Conservation (phyloP, 2,113 vertebrate genomes). For the Polypterus bichir region DNA sequence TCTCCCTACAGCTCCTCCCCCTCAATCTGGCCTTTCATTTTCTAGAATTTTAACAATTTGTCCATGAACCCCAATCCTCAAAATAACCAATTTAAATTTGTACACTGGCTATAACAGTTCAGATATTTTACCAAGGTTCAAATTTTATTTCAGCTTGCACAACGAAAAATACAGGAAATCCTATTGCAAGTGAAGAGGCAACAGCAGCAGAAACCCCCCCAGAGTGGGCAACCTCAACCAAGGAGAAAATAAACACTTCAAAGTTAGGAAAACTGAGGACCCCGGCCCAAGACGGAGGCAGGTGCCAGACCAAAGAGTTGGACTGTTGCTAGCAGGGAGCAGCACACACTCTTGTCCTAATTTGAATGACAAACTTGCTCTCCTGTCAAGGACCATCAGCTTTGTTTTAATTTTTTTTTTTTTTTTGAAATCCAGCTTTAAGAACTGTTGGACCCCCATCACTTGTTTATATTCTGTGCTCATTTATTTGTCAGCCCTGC, state of each 20-base stretch:
- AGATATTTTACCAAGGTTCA: too few species aligned
- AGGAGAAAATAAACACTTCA: slow-evolving; percentile 68
- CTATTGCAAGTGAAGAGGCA: slow-evolving; percentile 93
- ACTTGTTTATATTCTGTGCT: slow-evolving; percentile 70
- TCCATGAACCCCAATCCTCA: too few species aligned
- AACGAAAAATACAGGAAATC: slow-evolving; percentile 98
- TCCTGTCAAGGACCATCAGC: slow-evolving; percentile 51
- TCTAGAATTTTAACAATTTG: too few species aligned
- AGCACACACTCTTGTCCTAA: slow-evolving; percentile 41
- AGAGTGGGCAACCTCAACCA: slow-evolving; percentile 66
- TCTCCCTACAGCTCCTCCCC: too few species aligned
- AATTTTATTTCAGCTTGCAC: slow-evolving; percentile 65
- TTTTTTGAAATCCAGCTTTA: slow-evolving; percentile 72
- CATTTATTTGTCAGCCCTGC: slow-evolving; percentile 56
- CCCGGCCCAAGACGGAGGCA: slow-evolving; percentile 50
- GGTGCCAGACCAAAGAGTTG: slow-evolving; percentile 68
- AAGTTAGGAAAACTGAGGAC: slow-evolving; percentile 37
- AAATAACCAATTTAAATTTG: too few species aligned
- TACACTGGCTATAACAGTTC: too few species aligned
- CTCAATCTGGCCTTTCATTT: too few species aligned
- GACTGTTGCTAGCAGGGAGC: slow-evolving; percentile 52
- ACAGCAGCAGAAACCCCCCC: slow-evolving; percentile 66
- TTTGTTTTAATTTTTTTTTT: slow-evolving; percentile 79
- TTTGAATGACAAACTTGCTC: slow-evolving; percentile 31
- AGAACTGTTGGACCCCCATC: slow-evolving; percentile 40